phyloP scores from a whole-genome alignment of 2,888 invertebrate genomes.

The Lasioglossum marginatum region DNA sequence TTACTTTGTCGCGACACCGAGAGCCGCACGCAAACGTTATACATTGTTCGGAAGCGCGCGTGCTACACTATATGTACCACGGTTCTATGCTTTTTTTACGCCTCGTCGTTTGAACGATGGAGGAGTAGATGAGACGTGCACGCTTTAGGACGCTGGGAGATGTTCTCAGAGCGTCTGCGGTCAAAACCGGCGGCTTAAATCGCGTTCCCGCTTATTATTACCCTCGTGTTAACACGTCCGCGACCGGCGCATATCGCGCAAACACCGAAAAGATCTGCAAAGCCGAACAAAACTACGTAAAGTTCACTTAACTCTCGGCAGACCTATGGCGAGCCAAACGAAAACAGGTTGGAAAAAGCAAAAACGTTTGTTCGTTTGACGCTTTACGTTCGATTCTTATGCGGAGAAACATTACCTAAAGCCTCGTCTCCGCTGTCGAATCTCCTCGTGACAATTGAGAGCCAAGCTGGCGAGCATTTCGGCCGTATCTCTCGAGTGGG shows the following conservation, averaged over 20 bases:
- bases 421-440: background rate
- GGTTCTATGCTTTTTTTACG: background rate
- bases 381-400: too few relatives aligned
- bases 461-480: background rate
- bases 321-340: too few relatives aligned
- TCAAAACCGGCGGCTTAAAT: background rate
- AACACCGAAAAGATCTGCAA: too few relatives aligned
- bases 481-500: background rate
- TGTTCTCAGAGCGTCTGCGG: background rate
- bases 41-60: constrained; percentile 18
- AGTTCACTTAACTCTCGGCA: too few relatives aligned
- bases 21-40: background rate
- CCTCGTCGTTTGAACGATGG: background rate
- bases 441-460: background rate
- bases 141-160: background rate
- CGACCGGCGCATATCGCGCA: too few relatives aligned
- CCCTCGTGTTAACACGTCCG: background rate
- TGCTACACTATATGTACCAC: background rate
- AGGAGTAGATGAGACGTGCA: background rate
- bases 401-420: too few relatives aligned
- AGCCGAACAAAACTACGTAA: too few relatives aligned
- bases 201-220: background rate
- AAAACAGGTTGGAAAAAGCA: too few relatives aligned
- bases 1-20: constrained; percentile 30
- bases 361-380: too few relatives aligned